Base-by-base conservation (phyloP, 1,140 invertebrate species). In the Ostrea denselamellosa region DNA sequence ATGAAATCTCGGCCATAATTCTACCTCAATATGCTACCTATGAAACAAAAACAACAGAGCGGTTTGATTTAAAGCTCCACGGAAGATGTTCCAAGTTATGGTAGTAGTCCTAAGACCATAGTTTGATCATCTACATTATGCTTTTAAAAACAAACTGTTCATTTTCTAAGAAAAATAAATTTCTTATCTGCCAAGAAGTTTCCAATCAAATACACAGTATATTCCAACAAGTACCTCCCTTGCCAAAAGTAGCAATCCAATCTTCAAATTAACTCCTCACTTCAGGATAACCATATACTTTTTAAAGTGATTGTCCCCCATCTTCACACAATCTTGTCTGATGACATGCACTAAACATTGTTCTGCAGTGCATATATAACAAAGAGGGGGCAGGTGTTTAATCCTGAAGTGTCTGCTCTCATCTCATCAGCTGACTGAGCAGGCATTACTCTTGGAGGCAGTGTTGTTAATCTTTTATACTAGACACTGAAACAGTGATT, bases 271-370 rank as follows among this genome's bases (percentile, higher is more conserved):
- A 71, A 71, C 68, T 71, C 7, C 22, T 25, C 68, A 71, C 68
- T 25, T 71, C 25, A 8, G 68, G 68, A 71, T 71, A 34, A 28
- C 28, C 10, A 25, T 71, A 14, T 71, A 71, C 25, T 58, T 34
- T 71, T 28, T 71, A 71, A 71, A 71, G 22, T 10, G 8, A 12
- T 25, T 71, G 8, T n/a, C 28, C 68, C 68, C 68, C 56, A 12
- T 28, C 25, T 71, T 71, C 28, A 28, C 68, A 71, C 68, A 4
- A 25, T 71, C 68, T 28, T 8, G 25, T 71, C 68, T 22, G 68
- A 71, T 71, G 68, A 71, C 68, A 71, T 71, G 68, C 68, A 71
- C 68, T 71, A 28, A 71, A 25, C 22, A 71, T 71, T 71, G 68
- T 71, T 71, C 68, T 71, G 68, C 68, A 34, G 25, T 71, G 68